Percentiles rank a stretch among this genome's conserved stretches.
These are phyloP conservation scores for Cephalopachus bancanus DNA, from an alignment of 2,797 vertebrate genomes.

Conservation along the genomic window DNA sequence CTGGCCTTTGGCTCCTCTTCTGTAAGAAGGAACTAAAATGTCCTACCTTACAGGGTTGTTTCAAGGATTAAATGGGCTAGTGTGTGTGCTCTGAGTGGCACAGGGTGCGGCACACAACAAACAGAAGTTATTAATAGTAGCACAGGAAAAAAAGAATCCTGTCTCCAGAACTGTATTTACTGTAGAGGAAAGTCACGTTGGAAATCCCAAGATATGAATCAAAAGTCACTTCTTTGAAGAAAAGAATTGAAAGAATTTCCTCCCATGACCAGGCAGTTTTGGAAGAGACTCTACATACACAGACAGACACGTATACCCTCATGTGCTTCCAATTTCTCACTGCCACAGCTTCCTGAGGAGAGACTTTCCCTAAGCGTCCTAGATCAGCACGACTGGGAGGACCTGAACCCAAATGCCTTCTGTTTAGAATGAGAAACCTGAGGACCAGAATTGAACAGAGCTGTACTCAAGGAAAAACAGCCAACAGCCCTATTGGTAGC, in stretches of 20 bases:
- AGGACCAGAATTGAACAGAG: neutral
- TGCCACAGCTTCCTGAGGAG: rapidly evolving
- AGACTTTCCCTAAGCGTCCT: neutral
- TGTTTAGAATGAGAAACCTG: neutral
- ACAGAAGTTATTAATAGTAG: neutral
- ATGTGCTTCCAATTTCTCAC: neutral
- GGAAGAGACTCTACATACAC: neutral
- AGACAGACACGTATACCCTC: neutral
- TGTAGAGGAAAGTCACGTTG: neutral
- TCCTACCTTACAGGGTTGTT: neutral
- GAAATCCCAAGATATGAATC: slow-evolving; percentile 49
- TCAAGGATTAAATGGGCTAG: neutral
- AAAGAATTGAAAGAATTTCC: slow-evolving; percentile 52
- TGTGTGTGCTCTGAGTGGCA: neutral
- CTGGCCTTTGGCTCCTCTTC: neutral
- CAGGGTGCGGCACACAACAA: neutral
- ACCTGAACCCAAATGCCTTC: neutral
- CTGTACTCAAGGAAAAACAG: neutral
- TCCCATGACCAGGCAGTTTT: neutral
- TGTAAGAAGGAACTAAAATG: neutral
- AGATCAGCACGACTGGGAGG: neutral
- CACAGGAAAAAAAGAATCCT: neutral
- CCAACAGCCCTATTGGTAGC: neutral
- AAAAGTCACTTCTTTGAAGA: slow-evolving; percentile 17
- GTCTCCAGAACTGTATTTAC: neutral